These are phyloP conservation scores for Saturnia japonica DNA, from an alignment of 2,888 invertebrate genomes.

Conservation along the genomic window DNA sequence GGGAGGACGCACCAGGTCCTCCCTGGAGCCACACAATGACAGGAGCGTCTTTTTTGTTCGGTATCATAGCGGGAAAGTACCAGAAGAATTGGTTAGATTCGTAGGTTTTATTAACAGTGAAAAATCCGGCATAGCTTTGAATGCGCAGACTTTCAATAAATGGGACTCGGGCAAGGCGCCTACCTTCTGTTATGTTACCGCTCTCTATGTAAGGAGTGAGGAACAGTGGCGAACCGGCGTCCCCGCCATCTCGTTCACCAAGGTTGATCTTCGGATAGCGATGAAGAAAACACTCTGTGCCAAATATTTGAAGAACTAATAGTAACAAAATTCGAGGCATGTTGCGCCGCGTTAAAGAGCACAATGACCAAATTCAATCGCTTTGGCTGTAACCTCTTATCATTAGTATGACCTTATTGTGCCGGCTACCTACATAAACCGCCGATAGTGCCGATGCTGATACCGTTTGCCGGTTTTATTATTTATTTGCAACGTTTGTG, in stretches of 20 bases:
- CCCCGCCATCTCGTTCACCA: constrained; percentile 55
- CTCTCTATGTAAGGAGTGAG: constrained; percentile 88
- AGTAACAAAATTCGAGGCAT: constrained; percentile 50
- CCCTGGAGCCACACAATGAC: constrained; percentile 93
- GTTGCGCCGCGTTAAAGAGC: constrained; percentile 22
- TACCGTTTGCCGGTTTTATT: background rate
- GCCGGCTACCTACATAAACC: background rate
- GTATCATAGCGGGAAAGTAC: constrained; percentile 90
- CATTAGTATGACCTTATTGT: background rate
- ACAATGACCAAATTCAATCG: constrained; percentile 4
- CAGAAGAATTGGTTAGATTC: constrained; percentile 95
- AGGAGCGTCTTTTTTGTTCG: constrained; percentile 82
- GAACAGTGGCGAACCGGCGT: constrained; percentile 84
- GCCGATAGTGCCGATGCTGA: too few relatives aligned
- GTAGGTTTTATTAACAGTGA: constrained; percentile 90
- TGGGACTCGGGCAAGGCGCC: constrained; percentile 77
- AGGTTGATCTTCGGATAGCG: constrained; percentile 62
- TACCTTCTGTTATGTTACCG: constrained; percentile 86
- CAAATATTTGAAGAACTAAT: constrained; percentile 44
- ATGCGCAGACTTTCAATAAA: constrained; percentile 83
- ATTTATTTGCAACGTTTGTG: background rate
- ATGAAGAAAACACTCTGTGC: constrained; percentile 55
- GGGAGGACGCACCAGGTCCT: constrained; percentile 90
- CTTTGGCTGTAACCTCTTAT: background rate
- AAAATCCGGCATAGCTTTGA: constrained; percentile 89